Evolutionary conservation across 2,113 vertebrate genomes (phyloP).

Genomic region (Bothrops jararaca): DNA sequence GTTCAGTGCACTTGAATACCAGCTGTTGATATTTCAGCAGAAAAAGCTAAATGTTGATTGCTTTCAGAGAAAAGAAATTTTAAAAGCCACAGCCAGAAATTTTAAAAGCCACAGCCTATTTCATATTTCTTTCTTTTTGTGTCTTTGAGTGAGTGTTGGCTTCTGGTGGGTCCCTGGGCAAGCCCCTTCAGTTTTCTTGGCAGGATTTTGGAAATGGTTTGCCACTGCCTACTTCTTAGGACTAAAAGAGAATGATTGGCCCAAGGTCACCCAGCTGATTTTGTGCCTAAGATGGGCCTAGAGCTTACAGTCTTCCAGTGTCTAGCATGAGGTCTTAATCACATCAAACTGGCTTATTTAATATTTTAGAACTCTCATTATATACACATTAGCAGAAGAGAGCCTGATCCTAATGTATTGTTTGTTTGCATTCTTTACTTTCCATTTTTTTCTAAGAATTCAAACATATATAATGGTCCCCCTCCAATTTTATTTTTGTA

Average conservation of each 20-base stretch:
- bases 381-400: not conserved
- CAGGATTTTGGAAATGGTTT: not conserved
- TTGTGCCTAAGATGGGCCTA: not conserved
- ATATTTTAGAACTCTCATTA: not conserved
- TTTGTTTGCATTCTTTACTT: not conserved
- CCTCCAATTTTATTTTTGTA: not conserved
- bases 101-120: not conserved
- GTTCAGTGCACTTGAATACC: not conserved
- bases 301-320: not conserved
- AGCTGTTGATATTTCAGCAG: not conserved
- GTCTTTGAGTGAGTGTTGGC: not conserved
- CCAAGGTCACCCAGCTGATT: not conserved
- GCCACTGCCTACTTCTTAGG: not conserved
- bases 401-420: not conserved
- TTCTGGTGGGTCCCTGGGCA: not conserved
- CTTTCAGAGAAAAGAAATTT: not conserved
- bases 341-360: not conserved
- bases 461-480: not conserved
- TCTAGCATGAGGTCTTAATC: not conserved
- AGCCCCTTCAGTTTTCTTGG: not conserved
- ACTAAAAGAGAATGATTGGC: not conserved
- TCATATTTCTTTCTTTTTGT: not conserved
- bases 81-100: not conserved
- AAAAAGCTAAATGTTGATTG: not conserved
- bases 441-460: not conserved